Percentiles rank a stretch among this genome's conserved stretches.
Conservation (phyloP, 2,888 invertebrate species). For the Lasioglossum pauxillum region DNA sequence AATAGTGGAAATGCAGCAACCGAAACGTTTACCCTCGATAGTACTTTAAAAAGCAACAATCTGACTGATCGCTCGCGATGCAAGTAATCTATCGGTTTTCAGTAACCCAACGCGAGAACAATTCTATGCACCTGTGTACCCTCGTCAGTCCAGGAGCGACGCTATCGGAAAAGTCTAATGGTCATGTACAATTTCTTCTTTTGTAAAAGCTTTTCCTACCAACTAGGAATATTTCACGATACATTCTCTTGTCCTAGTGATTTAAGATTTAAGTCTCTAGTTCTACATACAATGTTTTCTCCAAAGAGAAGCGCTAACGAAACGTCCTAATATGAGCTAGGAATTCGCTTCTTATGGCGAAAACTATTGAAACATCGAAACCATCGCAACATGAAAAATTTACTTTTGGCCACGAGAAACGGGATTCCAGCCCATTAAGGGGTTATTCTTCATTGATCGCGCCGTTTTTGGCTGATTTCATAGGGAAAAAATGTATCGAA, state of each 20-base stretch:
- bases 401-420: no score
- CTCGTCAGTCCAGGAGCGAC: not conserved
- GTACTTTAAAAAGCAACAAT: conserved; percentile 1
- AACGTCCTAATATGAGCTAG: not conserved
- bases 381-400: no score
- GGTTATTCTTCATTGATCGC: no score
- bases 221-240: not conserved
- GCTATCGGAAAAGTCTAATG: not conserved
- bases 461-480: no score
- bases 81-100: not conserved
- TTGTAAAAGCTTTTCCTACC: not conserved
- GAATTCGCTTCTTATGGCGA: no score
- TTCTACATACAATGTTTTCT: not conserved
- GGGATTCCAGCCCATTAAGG: no score
- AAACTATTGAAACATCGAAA: no score
- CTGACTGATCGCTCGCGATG: not conserved
- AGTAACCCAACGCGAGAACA: conserved; percentile 10
- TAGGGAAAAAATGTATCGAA: no score
- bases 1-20: not conserved
- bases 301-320: not conserved
- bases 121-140: not conserved
- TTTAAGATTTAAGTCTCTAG: not conserved
- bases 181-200: not conserved
- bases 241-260: not conserved
- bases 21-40: not conserved